These are phyloP conservation scores for Platichthys stellatus DNA, from an alignment of 2,113 vertebrate species.

Conservation along the genomic window DNA sequence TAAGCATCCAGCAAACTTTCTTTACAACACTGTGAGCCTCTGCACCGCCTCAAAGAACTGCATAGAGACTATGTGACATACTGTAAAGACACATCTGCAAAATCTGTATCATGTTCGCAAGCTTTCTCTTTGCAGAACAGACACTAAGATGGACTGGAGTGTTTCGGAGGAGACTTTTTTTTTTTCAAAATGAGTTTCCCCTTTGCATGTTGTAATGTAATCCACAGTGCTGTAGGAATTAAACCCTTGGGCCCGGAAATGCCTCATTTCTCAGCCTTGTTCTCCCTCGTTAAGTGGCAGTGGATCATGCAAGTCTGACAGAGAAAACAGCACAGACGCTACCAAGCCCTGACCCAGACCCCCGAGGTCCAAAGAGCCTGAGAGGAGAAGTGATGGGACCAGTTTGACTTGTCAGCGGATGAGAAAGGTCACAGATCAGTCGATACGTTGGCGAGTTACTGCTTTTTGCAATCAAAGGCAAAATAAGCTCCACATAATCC, in stretches of 20 bases:
- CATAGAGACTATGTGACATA: conserved; percentile 8
- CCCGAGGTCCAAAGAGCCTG: conserved; percentile 71
- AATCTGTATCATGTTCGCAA: conserved; percentile 10
- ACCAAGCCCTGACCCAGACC: conserved; percentile 71
- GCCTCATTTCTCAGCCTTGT: conserved; percentile 71
- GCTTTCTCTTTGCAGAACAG: conserved; percentile 29
- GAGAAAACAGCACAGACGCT: conserved; percentile 62
- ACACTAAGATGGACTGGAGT: conserved; percentile 16
- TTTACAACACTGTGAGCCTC: neutral
- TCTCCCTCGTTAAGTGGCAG: conserved; percentile 71
- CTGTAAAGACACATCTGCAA: conserved; percentile 15
- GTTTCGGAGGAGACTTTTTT: conserved; percentile 8
- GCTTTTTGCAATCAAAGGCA: conserved; percentile 59
- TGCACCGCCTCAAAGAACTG: conserved; percentile 2
- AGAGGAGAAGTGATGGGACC: conserved; percentile 64
- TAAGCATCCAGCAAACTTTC: too few species aligned
- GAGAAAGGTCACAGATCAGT: conserved; percentile 68
- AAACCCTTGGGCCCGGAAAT: conserved; percentile 74
- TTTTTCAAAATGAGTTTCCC: conserved; percentile 30
- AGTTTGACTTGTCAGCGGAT: conserved; percentile 51
- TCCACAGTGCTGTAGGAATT: conserved; percentile 65
- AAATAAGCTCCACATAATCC: conserved; percentile 53
- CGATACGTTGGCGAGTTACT: conserved; percentile 49
- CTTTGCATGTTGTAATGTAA: conserved; percentile 66
- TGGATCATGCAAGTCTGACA: conserved; percentile 71